Evolutionary conservation across 2,113 vertebrate genomes (phyloP), one percentile per base, ranked within the genome.

Genomic region (Neotragus moschatus): DNA sequence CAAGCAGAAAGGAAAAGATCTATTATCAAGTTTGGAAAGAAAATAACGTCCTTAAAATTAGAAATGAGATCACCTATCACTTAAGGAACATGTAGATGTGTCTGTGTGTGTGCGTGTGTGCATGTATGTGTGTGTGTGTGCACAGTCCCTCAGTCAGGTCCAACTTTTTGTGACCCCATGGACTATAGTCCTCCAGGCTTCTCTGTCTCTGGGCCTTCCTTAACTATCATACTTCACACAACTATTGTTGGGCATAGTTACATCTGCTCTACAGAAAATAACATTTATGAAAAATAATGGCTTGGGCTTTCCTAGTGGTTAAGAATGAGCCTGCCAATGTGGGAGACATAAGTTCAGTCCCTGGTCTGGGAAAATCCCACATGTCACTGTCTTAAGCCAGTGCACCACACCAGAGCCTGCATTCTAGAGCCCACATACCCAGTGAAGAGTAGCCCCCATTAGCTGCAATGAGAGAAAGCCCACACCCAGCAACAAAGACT

Each of bases 241-340:
- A 47, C 26, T 36, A 36, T 56, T 56, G 8, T 55, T 36, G 53
- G 79, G 30, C 6, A 86, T 5, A 77, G 33, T 49, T 95, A 61
- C 51, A 25, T 96, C n/a, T 91, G 28, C 49, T 77, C 15, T 63
- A 70, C 17, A 77, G 47, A 85, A n/a, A 92, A n/a, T 7, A 96
- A 81, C 88, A 28, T 19, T 91, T 84, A 88, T 61, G 91, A 53
- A 93, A 75, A 79, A 33, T 51, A 60, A 43, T 4, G 19, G 45
- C 16, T 21, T 25, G 26, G 73, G 6, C 23, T 43, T 77, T 45
- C 25, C 39, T 43, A 12, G n/a, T 23, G 19, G 66, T 70, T 70
- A 70, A 70, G 66, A 39, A 70, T 70, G n/a, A 70, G n/a, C 19
- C 1, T 39, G n/a, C n/a, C 19, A 23, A 23, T 23, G 19, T 6